Conservation (phyloP, 2,797 vertebrate genomes). For the Mormyrops boulengeri region DNA sequence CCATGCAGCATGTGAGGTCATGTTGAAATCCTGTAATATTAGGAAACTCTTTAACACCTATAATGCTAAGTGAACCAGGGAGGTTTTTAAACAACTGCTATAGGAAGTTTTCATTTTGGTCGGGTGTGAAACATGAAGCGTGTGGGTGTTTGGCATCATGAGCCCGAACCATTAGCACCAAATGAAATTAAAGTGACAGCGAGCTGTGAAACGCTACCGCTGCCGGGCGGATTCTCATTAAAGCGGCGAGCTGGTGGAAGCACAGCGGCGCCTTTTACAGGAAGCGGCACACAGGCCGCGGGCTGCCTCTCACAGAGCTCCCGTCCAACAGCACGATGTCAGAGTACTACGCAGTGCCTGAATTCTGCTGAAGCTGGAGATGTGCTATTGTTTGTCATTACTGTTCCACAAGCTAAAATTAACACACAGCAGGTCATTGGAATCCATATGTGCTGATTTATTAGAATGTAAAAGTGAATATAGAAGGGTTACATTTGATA, state of each 20-base stretch:
- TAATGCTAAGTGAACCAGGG: not conserved
- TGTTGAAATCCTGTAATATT: not conserved
- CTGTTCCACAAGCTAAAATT: not conserved
- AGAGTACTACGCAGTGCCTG: no score
- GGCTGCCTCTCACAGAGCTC: not conserved
- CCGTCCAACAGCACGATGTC: not conserved
- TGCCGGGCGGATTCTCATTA: not conserved
- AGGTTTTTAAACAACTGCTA: not conserved
- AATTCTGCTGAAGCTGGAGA: not conserved
- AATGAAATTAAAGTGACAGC: not conserved
- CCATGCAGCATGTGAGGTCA: not conserved
- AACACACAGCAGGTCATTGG: not conserved
- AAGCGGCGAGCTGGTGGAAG: not conserved
- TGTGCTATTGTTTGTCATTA: not conserved
- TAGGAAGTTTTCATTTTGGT: not conserved
- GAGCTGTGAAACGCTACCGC: not conserved
- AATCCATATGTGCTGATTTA: not conserved
- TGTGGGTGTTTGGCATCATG: constrained; percentile 7
- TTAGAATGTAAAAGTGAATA: not conserved
- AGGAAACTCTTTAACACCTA: not conserved
- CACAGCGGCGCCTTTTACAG: not conserved
- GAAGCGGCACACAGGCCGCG: not conserved
- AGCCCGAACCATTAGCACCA: constrained; percentile 10
- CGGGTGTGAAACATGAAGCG: not conserved
- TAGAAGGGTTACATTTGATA: not conserved